Base-by-base conservation (phyloP, 2,113 vertebrate genomes). In the Speoplatyrhinus poulsoni region DNA sequence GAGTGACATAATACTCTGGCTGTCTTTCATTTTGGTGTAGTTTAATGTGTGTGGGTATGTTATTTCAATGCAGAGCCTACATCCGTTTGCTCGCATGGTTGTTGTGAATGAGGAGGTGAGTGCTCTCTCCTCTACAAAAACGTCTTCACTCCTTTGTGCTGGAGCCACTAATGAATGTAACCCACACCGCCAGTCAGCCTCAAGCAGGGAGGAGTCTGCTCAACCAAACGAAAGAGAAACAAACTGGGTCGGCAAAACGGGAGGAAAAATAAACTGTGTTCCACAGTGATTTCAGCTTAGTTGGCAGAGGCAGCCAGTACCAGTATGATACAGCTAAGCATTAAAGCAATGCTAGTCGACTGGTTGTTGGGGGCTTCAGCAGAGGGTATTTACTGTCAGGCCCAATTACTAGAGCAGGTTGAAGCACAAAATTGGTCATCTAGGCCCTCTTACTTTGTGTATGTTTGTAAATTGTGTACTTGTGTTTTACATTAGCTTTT, bases 241-340 rank as follows among this genome's bases (percentile, higher is more conserved):
- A 86, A 88, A 85, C 82, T 9, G 60, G 60, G 62, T 81, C 67
- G 81, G 79, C 73, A 78, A 83, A 62, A 77, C 65, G 32, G 72
- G 78, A 81, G 77, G 75, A 81, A 83, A 87, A 88, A 86, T 88
- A 85, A 90, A 88, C 82, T 49, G 56, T 49, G 77, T 67, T 83
- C 67, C 69, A 65, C 70, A 69, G 46, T 60, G 48, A 60, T 50
- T 75, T 60, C 11, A 7, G 55, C 62, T 77, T 54, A 72, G 69
- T 53, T 59, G 80, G 70, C 70, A 19, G 52, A 84, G 67, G 79
- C 58, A 71, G 72, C 46, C 0, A 17, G 68, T 15, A 75, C 55
- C 6, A 8, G 56, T 72, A 75, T 58, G 68, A 80, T 75, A 67
- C 33, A 52, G 75, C 49, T 6, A 65, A 75, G 57, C 59, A 61